Evolutionary conservation across 2,113 vertebrate species (phyloP).

Genomic region (Saccopteryx bilineata): DNA sequence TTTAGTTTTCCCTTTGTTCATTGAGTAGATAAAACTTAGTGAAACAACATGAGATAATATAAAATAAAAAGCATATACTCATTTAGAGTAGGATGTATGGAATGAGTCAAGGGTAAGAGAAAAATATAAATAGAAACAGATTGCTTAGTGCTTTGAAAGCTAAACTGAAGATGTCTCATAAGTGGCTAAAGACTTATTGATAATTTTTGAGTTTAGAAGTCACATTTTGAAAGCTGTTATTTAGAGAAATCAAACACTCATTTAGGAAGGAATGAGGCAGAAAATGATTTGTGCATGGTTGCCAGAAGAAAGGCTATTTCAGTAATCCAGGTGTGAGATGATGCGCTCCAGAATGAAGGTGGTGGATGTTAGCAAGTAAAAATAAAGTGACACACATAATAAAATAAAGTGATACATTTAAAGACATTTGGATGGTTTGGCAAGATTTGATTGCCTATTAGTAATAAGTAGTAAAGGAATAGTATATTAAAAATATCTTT

Average conservation of each 20-base stretch:
- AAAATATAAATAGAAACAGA: background rate
- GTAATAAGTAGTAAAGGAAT: slow-evolving; percentile 40
- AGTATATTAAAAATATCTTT: slow-evolving; percentile 64
- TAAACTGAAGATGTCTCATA: slow-evolving; percentile 27
- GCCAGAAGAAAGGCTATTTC: slow-evolving; percentile 78
- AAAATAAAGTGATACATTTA: slow-evolving; percentile 72
- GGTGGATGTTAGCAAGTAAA: slow-evolving; percentile 50
- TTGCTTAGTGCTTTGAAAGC: background rate
- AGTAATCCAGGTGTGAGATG: slow-evolving; percentile 80
- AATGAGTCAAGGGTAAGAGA: background rate
- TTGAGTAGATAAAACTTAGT: background rate
- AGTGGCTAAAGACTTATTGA: slow-evolving; percentile 17
- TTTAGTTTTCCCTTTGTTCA: background rate
- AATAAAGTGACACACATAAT: slow-evolving; percentile 65
- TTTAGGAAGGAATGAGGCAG: slow-evolving; percentile 71
- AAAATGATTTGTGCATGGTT: slow-evolving; percentile 74
- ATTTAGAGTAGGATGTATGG: background rate
- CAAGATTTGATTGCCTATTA: slow-evolving; percentile 62
- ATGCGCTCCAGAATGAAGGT: slow-evolving; percentile 60
- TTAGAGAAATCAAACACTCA: slow-evolving; percentile 75
- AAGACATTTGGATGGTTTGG: slow-evolving; percentile 56
- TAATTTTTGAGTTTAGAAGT: slow-evolving; percentile 71
- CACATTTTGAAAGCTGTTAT: slow-evolving; percentile 70
- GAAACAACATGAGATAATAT: background rate
- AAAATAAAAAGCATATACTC: background rate